Conservation (phyloP, 2,888 invertebrate genomes). For the Lacanobia wlatinum region DNA sequence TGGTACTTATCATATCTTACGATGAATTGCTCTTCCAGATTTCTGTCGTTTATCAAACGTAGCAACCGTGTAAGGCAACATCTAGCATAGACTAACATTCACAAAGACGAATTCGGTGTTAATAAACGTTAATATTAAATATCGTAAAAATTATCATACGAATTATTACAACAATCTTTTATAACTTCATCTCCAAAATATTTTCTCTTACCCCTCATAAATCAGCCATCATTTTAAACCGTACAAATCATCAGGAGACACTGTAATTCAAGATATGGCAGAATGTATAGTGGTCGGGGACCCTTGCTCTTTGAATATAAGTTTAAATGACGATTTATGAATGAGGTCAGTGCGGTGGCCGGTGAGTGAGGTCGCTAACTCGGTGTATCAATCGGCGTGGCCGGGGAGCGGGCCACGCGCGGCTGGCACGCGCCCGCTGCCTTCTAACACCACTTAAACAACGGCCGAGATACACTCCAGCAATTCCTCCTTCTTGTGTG, state of each 20-base stretch:
- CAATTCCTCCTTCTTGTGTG: constrained; percentile 54
- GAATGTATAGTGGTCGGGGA: constrained; percentile 77
- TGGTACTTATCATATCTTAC: constrained; percentile 36
- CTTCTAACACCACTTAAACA: constrained; percentile 58
- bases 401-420: constrained; percentile 72
- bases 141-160: constrained; percentile 4
- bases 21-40: constrained; percentile 35
- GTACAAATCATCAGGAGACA: constrained; percentile 52
- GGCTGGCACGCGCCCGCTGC: constrained; percentile 71
- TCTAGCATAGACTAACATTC: background rate
- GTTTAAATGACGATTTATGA: constrained; percentile 89
- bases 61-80: constrained; percentile 2
- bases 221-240: constrained; percentile 36
- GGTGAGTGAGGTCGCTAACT: constrained; percentile 81
- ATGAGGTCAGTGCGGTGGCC: constrained; percentile 85
- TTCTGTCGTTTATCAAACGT: constrained; percentile 16
- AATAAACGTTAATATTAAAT: constrained; percentile 12
- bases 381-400: constrained; percentile 76
- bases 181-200: constrained; percentile 27
- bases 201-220: constrained; percentile 25
- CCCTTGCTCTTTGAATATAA: constrained; percentile 83
- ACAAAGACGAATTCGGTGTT: background rate
- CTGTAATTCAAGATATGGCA: constrained; percentile 71
- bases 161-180: constrained; percentile 20
- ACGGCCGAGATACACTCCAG: constrained; percentile 54